phyloP scores from a whole-genome alignment of 2,888 invertebrate genomes.

The Saturnia pavonia region DNA sequence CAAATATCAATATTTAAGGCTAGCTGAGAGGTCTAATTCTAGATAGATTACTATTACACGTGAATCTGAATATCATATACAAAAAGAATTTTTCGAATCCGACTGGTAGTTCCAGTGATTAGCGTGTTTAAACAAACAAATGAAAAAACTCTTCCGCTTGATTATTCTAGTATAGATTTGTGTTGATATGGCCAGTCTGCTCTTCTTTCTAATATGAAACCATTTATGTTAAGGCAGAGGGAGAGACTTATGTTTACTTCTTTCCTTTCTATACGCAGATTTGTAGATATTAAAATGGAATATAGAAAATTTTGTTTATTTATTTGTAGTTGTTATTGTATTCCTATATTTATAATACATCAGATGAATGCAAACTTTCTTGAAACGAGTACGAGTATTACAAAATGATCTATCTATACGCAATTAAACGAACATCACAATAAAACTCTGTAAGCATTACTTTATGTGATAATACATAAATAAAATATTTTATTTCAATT shows the following conservation, averaged over 20 bases:
- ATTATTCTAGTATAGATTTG: not conserved
- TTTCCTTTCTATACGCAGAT: not conserved
- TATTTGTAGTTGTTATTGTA: not conserved
- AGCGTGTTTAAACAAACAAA: too few relatives aligned
- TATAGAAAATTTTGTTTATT: not conserved
- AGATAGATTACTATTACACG: too few relatives aligned
- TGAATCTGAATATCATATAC: too few relatives aligned
- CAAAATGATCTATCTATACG: not conserved
- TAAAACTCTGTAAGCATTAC: not conserved
- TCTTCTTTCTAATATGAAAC: not conserved
- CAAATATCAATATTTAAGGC: too few relatives aligned
- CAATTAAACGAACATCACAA: not conserved
- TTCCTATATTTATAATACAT: not conserved
- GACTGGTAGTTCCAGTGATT: too few relatives aligned
- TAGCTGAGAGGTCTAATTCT: too few relatives aligned
- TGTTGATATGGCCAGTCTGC: not conserved
- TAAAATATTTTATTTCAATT: constrained; percentile 1
- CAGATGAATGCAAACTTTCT: not conserved
- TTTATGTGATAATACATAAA: not conserved
- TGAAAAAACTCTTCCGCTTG: too few relatives aligned
- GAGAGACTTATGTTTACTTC: not conserved
- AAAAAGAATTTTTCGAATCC: too few relatives aligned
- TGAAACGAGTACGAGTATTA: too few relatives aligned
- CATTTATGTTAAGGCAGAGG: too few relatives aligned
- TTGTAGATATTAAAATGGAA: not conserved